Percentiles rank a stretch among this genome's conserved stretches.
phyloP scores from a whole-genome alignment of 1,140 invertebrate species.

The Tetramorium alpestre region DNA sequence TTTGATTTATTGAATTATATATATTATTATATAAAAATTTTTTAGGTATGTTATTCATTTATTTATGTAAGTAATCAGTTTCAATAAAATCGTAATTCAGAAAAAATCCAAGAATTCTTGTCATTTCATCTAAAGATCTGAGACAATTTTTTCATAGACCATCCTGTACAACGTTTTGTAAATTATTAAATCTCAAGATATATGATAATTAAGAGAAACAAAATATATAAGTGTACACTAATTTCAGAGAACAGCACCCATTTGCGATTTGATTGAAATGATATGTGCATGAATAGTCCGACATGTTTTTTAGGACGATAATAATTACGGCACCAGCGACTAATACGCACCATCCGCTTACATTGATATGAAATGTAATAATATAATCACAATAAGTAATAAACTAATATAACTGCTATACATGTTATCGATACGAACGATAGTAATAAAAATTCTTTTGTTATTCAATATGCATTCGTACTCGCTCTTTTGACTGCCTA shows the following conservation, averaged over 20 bases:
- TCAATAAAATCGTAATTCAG: neutral
- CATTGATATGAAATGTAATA: conserved; percentile 67
- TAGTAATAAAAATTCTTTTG: conserved; percentile 45
- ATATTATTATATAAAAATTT: neutral
- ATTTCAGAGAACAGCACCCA: conserved; percentile 24
- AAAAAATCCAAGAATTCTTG: neutral
- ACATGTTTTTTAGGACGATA: conserved; percentile 30
- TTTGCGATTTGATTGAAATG: conserved; percentile 64
- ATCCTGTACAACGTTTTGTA: conserved; percentile 21
- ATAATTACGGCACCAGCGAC: conserved; percentile 38
- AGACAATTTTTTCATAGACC: conserved; percentile 22
- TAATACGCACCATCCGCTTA: conserved; percentile 58
- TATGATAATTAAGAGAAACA: conserved; percentile 5
- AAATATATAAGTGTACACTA: conserved; percentile 22
- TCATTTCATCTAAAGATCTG: neutral
- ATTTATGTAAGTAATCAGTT: neutral
- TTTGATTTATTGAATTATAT: neutral
- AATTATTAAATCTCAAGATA: conserved; percentile 25
- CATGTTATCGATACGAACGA: conserved; percentile 52
- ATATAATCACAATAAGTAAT: conserved; percentile 69
- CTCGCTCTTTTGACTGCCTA: conserved; percentile 8
- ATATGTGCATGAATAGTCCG: conserved; percentile 60
- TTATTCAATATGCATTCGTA: conserved; percentile 10
- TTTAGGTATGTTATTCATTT: neutral
- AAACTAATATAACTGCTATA: conserved; percentile 50